Base-by-base conservation (phyloP, 1,140 invertebrate species). In the Trichogramma pretiosum region DNA sequence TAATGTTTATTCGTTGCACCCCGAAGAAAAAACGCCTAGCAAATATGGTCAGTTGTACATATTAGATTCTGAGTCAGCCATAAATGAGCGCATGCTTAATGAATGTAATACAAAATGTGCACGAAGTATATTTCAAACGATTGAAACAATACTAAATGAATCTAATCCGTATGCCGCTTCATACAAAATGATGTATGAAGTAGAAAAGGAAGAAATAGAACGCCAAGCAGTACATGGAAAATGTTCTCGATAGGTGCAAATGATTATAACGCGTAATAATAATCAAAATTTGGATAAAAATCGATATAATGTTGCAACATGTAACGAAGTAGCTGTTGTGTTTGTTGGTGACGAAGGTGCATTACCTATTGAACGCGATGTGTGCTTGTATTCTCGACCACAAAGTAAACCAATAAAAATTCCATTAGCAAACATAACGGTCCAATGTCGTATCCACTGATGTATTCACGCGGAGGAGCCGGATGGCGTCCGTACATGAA, bases 141-240 rank as follows among this genome's bases (percentile, higher is more conserved):
- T 34, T 18, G 47, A 40, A 32, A 19, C 19, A 18, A 3, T 39
- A 18, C n/a, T 40, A n/a, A 39, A 30, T 13, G 33, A 40, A 21
- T 32, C 36, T 16, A 49, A 43, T 43, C 39, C 47, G 4, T 49
- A 33, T 21, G 30, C 39, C 7, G 21, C 42, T 13, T 38, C 38
- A 28, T 49, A 43, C 36, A 37, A 43, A 30, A 50, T 50, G 40
- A 45, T 50, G 48, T 37, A 44, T 22, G 48, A 50, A 39, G 21
- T 49, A 3, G 46, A 48, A 41, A 42, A 18, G 42, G 18, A 33
- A 42, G 28, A 41, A 48, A 22, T 16, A 16, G 7, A 38, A 39
- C 21, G 14, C 22, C 19, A 36, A 28, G n/a, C 16, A 14, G n/a
- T 16, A 18, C 11, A 37, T 1, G 5, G 1, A 37, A 37, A 17